phyloP scores from a whole-genome alignment of 2,113 vertebrate genomes.

The Malurus elegans region DNA sequence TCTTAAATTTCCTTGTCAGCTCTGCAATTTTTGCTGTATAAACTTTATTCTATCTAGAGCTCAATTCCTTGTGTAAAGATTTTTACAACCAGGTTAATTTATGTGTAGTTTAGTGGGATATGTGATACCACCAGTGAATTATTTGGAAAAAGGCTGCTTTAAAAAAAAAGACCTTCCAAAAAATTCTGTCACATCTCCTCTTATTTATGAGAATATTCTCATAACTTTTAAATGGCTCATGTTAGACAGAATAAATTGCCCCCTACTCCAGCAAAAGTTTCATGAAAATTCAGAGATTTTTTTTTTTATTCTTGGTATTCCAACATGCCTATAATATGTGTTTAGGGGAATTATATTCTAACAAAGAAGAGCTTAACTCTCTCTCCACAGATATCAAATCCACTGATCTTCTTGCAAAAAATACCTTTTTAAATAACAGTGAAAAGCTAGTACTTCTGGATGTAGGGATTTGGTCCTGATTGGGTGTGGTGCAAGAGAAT shows the following conservation, averaged over 20 bases:
- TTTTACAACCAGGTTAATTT: not conserved
- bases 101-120: not conserved
- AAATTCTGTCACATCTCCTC: not conserved
- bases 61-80: not conserved
- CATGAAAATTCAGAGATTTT: not conserved
- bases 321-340: not conserved
- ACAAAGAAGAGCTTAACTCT: not conserved
- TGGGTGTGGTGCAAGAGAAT: not conserved
- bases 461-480: fast-evolving
- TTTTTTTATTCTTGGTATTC: not conserved
- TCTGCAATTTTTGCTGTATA: not conserved
- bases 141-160: not conserved
- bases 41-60: not conserved
- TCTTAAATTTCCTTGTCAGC: not conserved
- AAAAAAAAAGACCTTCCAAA: not conserved
- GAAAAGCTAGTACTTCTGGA: not conserved
- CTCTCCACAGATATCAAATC: not conserved
- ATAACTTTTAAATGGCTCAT: not conserved
- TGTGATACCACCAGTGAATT: not conserved
- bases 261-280: not conserved
- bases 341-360: not conserved
- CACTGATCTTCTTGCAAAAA: not conserved
- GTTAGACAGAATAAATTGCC: not conserved
- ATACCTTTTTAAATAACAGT: not conserved
- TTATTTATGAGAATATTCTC: slow-evolving; percentile 6